Conservation (phyloP, 1,140 invertebrate species). For the Panagrolaimus sp. region DNA sequence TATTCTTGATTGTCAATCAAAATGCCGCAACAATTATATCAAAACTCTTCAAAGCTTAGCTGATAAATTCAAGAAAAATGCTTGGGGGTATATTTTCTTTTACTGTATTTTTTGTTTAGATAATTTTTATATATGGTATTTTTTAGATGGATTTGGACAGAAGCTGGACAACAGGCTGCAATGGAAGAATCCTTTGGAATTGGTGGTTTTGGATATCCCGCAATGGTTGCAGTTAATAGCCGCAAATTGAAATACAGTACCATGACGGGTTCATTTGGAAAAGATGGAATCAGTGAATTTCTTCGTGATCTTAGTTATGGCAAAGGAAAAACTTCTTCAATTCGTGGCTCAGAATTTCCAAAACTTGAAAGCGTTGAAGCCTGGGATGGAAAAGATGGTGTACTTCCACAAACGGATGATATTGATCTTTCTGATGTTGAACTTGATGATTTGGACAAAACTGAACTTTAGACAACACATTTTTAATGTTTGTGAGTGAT, state of each 20-base stretch:
- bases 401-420: conserved; percentile 76
- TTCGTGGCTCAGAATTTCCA: conserved; percentile 78
- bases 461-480: no score
- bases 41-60: conserved; percentile 71
- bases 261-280: conserved; percentile 85
- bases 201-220: conserved; percentile 73
- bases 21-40: conserved; percentile 85
- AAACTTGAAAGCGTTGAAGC: conserved; percentile 70
- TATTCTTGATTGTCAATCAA: conserved; percentile 90
- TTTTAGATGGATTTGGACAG: conserved; percentile 92
- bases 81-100: no score
- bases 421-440: conserved; percentile 71
- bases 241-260: conserved; percentile 95
- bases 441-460: conserved; percentile 71
- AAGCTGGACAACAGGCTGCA: conserved; percentile 76
- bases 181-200: conserved; percentile 85
- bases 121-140: no score
- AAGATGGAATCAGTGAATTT: conserved; percentile 89
- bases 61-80: conserved; percentile 88
- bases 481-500: no score
- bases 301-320: conserved; percentile 89
- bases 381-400: conserved; percentile 96
- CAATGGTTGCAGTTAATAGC: conserved; percentile 88
- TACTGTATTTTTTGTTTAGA: no score
- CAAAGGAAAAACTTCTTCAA: conserved; percentile 75